Percentiles rank a stretch among this genome's conserved stretches.
phyloP scores from a whole-genome alignment of 2,888 invertebrate species.

The Spisula solida region DNA sequence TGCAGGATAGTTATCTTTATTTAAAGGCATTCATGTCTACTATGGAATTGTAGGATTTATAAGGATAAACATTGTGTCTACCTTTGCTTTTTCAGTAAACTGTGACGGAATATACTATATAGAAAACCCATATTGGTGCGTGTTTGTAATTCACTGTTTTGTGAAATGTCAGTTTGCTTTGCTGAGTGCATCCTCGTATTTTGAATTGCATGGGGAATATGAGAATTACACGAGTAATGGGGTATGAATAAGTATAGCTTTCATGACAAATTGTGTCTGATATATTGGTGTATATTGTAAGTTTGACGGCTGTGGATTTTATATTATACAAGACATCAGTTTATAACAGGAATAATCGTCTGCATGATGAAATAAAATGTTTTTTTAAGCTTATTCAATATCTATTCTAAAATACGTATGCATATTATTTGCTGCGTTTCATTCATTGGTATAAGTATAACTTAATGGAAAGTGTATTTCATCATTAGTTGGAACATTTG shows the following conservation, averaged over 20 bases:
- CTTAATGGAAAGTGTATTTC: no score
- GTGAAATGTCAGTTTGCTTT: not conserved
- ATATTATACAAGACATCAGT: not conserved
- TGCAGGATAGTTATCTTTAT: no score
- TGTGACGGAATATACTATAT: no score
- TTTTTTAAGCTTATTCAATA: not conserved
- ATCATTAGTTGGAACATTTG: no score
- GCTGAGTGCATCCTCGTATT: not conserved
- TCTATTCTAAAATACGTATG: not conserved
- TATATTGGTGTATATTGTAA: not conserved
- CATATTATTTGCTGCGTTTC: no score
- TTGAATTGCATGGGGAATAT: not conserved
- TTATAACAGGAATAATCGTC: not conserved
- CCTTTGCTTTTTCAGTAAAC: not conserved
- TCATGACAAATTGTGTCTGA: slow-evolving; percentile 12
- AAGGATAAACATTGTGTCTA: no score
- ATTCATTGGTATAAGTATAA: no score
- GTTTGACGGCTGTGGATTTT: slow-evolving; percentile 1
- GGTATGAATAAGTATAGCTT: not conserved
- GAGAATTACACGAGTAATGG: not conserved
- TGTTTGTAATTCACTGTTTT: not conserved
- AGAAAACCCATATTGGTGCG: not conserved
- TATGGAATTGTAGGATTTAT: no score
- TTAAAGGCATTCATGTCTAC: no score
- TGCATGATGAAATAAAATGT: not conserved